These are phyloP conservation scores for Epistrophe eligans DNA, from an alignment of 2,888 invertebrate species.

Conservation along the genomic window DNA sequence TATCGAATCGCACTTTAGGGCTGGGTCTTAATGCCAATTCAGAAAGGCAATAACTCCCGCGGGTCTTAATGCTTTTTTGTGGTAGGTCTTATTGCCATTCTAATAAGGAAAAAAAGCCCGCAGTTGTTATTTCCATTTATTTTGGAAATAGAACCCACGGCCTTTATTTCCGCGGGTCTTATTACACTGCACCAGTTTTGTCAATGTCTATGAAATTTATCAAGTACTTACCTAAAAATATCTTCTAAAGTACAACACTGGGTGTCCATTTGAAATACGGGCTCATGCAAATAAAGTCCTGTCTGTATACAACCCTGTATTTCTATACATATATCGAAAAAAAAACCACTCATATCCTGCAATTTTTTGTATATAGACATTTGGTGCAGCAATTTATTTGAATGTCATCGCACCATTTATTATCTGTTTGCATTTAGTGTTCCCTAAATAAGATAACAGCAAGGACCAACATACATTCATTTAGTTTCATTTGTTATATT, in stretches of 20 bases:
- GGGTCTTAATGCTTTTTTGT: no score
- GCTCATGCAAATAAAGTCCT: background rate
- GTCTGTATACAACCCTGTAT: background rate
- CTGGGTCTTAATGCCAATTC: no score
- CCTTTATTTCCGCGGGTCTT: no score
- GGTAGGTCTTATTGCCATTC: no score
- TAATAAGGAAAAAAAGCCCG: no score
- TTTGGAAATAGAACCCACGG: no score
- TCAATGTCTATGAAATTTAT: no score
- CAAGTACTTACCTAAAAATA: no score
- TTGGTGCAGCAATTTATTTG: slow-evolving; percentile 43
- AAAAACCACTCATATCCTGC: background rate
- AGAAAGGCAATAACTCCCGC: no score
- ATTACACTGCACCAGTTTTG: no score
- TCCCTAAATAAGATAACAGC: slow-evolving; percentile 46
- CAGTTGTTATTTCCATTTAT: no score
- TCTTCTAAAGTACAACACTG: background rate
- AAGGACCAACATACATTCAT: background rate
- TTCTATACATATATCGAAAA: slow-evolving; percentile 1
- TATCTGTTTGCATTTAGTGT: slow-evolving; percentile 34
- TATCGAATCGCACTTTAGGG: no score
- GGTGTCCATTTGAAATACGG: background rate
- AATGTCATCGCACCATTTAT: slow-evolving; percentile 51
- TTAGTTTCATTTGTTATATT: slow-evolving; percentile 28
- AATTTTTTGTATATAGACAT: slow-evolving; percentile 25